Evolutionary conservation across 2,113 vertebrate species (phyloP), one percentile per base, ranked within the genome.

Genomic region (Coregonus clupeaformis): DNA sequence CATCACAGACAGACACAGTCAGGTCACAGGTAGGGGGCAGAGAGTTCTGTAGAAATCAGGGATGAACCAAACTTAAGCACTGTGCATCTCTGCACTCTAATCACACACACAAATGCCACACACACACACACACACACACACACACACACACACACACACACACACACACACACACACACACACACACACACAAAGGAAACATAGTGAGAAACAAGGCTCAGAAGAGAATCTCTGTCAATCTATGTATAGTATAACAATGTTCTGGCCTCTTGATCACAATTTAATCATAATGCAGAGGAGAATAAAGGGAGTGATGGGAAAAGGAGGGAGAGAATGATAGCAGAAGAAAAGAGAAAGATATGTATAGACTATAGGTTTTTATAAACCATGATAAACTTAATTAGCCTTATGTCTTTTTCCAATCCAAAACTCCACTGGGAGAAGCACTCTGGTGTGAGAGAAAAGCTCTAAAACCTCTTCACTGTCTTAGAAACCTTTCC

Each of bases 401-500:
- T 65, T 73, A 73, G 76, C 80, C 83, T 74, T 81, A 47, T 79
- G 69, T 78, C 80, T 84, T 69, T 78, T 76, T 84, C 72, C 63
- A 29, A 29, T 65, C 22, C 22, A 65, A 16, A 25, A 27, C 25
- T 18, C 13, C 12, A 18, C 49, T 52, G 49, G 63, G 63, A 24
- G 22, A 11, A 20, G 20, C 1, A 62, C 59, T 62, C 20, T n/a
- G 22, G 59, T 24, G 59, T n/a, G 20, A 59, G 2, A 18, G 20
- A 74, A 83, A 66, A 85, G 81, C 85, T 88, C 79, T 79, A 70
- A 83, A 69, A 75, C 84, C 84, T 69, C 75, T 71, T 83, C 86
- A 87, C 36, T 84, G 83, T 89, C 63, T 81, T 84, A 84, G 71
- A 89, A 88, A 71, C 57, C 82, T 83, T 89, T 76, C 75, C 47